Conservation (phyloP, 1,140 invertebrate species). For the Tribolium madens region DNA sequence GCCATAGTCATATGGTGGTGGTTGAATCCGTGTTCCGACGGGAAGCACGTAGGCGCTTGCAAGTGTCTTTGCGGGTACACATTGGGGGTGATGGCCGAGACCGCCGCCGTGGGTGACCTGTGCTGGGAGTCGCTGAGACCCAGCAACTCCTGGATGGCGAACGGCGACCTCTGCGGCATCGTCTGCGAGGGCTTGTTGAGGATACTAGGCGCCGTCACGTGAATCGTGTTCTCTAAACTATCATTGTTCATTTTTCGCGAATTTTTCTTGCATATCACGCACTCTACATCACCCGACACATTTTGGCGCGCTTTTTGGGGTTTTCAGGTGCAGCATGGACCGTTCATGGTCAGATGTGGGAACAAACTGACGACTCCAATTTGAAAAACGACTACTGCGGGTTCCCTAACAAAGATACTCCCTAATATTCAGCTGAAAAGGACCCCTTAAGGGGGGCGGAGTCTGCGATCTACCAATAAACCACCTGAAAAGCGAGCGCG, state of each 20-base stretch:
- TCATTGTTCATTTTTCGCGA: conserved; percentile 63
- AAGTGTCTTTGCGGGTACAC: conserved; percentile 64
- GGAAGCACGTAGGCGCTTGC: conserved; percentile 62
- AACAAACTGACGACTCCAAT: conserved; percentile 63
- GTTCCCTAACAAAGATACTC: conserved; percentile 62
- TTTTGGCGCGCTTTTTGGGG: conserved; percentile 33
- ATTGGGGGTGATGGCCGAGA: conserved; percentile 64
- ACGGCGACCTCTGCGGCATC: conserved; percentile 88
- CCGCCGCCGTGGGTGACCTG: conserved; percentile 67
- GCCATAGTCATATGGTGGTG: conserved; percentile 75
- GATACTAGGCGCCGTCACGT: conserved; percentile 66
- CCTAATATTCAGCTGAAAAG: conserved; percentile 64
- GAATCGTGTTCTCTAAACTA: conserved; percentile 63
- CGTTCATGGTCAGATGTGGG: conserved; percentile 58
- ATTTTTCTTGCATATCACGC: background rate
- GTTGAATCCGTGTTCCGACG: conserved; percentile 67
- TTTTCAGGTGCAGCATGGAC: conserved; percentile 45
- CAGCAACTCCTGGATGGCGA: conserved; percentile 91
- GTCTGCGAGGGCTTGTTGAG: conserved; percentile 65
- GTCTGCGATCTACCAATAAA: conserved; percentile 60
- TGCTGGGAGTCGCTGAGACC: conserved; percentile 75
- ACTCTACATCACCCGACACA: background rate
- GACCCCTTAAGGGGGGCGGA: conserved; percentile 58
- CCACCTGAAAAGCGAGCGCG: conserved; percentile 42
- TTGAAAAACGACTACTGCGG: conserved; percentile 59